Conservation (phyloP, 2,113 vertebrate species). For the Fulica atra region DNA sequence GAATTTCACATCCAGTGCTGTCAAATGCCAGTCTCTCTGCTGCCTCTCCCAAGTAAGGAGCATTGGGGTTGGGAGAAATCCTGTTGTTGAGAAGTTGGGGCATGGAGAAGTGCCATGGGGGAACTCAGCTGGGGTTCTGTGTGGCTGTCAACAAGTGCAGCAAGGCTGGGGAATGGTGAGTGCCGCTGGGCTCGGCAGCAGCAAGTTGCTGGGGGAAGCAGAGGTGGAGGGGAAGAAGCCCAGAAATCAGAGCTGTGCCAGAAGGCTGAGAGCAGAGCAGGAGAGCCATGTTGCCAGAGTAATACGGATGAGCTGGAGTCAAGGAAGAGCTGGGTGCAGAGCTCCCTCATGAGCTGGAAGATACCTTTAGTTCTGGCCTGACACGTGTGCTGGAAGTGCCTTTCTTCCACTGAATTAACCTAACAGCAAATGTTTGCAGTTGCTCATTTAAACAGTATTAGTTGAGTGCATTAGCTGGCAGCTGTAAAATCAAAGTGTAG, state of each 20-base stretch:
- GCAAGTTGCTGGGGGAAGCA: background rate
- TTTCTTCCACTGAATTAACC: conserved; percentile 5
- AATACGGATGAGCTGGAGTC: background rate
- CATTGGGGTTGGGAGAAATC: background rate
- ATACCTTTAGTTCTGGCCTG: background rate
- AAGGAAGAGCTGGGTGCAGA: background rate
- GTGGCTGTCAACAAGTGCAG: background rate
- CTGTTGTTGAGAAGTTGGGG: background rate
- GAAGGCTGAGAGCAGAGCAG: conserved; percentile 30
- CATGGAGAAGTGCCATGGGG: background rate
- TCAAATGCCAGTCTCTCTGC: background rate
- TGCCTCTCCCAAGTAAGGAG: background rate
- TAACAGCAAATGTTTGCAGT: background rate
- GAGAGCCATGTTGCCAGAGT: conserved; percentile 11
- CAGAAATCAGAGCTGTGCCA: conserved; percentile 33
- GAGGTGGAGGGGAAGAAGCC: background rate
- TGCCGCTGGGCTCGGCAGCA: background rate
- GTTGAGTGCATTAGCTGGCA: background rate
- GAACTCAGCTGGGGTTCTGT: background rate
- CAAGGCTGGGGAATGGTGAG: background rate
- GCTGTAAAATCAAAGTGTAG: background rate
- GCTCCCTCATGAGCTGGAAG: background rate
- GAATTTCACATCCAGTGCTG: background rate
- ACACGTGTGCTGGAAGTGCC: background rate
- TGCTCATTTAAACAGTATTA: background rate